Evolutionary conservation across 2,113 vertebrate genomes (phyloP).

Genomic region (Catagonus wagneri): DNA sequence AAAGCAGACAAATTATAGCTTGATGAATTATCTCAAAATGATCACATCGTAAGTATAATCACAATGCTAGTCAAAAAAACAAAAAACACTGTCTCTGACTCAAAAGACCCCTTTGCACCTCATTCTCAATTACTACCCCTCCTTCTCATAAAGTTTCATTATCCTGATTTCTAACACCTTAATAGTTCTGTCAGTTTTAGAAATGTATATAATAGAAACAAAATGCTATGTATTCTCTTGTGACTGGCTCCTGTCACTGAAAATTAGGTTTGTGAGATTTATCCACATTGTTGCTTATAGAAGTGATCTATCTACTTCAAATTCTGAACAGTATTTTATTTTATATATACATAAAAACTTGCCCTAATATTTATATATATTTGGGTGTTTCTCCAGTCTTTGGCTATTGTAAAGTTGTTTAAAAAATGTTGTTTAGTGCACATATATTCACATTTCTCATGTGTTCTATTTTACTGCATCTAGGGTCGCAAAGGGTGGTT

Average conservation of each 20-base stretch:
- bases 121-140: neutral
- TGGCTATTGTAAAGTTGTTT: neutral
- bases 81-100: neutral
- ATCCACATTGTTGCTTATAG: neutral
- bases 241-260: neutral
- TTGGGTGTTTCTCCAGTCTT: neutral
- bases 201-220: neutral
- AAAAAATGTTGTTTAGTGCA: conserved; percentile 3
- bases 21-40: conserved; percentile 3
- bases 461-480: neutral
- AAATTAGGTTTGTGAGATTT: neutral
- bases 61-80: neutral
- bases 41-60: neutral
- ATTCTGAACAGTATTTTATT: neutral
- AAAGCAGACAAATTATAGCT: conserved; percentile 17
- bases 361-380: neutral
- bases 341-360: neutral
- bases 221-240: neutral
- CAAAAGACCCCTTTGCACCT: neutral
- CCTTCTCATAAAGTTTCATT: neutral
- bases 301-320: neutral
- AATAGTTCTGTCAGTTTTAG: neutral
- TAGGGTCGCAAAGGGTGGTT: neutral
- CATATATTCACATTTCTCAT: neutral
- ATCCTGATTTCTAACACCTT: neutral